These are phyloP conservation scores for Thryonomys swinderianus DNA, from an alignment of 2,113 vertebrate genomes.

Conservation along the genomic window DNA sequence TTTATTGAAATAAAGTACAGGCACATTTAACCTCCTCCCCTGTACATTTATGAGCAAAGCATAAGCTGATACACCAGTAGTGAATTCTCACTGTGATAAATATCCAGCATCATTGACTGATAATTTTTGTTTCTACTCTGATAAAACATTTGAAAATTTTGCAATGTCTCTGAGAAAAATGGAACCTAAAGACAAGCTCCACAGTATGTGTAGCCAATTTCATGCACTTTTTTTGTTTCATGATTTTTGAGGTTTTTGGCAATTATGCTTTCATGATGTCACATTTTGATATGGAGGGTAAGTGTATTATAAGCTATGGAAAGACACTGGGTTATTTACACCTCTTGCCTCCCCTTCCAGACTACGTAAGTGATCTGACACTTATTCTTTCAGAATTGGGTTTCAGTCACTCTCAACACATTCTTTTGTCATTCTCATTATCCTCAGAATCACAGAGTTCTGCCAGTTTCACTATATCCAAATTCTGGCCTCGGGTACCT, in stretches of 20 bases:
- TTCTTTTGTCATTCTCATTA: conserved; percentile 9
- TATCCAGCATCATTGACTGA: not conserved
- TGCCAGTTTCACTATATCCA: not conserved
- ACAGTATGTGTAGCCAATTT: not conserved
- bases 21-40: not conserved
- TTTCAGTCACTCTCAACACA: conserved; percentile 25
- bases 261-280: not conserved
- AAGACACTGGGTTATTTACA: not conserved
- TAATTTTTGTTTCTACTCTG: not conserved
- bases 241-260: not conserved
- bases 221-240: not conserved
- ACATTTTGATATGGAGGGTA: not conserved
- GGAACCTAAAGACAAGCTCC: not conserved
- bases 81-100: not conserved
- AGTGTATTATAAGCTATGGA: not conserved
- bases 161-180: not conserved
- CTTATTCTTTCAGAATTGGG: conserved; percentile 40
- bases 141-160: not conserved
- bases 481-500: not conserved
- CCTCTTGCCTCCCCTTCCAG: not conserved
- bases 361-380: not conserved
- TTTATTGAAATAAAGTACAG: not conserved
- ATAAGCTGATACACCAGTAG: not conserved
- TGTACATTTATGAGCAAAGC: not conserved
- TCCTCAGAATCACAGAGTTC: not conserved